Percentiles rank a stretch among this genome's conserved stretches.
phyloP scores from a whole-genome alignment of 2,797 vertebrate species.

The Spheniscus humboldti region DNA sequence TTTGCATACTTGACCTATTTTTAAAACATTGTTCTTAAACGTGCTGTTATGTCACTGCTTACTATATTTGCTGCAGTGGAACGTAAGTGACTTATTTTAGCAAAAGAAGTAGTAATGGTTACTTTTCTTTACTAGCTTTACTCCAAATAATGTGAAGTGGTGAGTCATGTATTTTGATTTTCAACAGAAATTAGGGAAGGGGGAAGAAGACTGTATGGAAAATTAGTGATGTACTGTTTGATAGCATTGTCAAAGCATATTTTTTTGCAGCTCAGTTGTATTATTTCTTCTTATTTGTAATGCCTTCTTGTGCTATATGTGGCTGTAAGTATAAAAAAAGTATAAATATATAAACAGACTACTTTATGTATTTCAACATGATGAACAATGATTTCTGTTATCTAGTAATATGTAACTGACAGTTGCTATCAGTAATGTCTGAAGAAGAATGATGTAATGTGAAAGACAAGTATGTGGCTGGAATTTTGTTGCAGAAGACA shows the following conservation, averaged over 20 bases:
- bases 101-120: not conserved
- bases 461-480: not conserved
- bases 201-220: not conserved
- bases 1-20: not conserved
- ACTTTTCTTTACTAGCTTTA: not conserved
- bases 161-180: not conserved
- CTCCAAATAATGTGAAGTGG: not conserved
- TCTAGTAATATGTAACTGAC: not conserved
- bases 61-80: not conserved
- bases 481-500: not conserved
- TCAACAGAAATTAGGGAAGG: not conserved
- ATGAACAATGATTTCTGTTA: not conserved
- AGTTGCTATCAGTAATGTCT: not conserved
- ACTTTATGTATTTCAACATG: not conserved
- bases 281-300: not conserved
- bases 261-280: not conserved
- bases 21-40: constrained; percentile 1
- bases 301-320: not conserved
- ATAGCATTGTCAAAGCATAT: not conserved
- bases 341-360: not conserved
- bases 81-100: not conserved
- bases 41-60: not conserved
- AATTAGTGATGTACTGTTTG: not conserved
- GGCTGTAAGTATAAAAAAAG: not conserved
- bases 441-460: not conserved